Conservation (phyloP, 2,113 vertebrate genomes). For the Trachemys scripta region DNA sequence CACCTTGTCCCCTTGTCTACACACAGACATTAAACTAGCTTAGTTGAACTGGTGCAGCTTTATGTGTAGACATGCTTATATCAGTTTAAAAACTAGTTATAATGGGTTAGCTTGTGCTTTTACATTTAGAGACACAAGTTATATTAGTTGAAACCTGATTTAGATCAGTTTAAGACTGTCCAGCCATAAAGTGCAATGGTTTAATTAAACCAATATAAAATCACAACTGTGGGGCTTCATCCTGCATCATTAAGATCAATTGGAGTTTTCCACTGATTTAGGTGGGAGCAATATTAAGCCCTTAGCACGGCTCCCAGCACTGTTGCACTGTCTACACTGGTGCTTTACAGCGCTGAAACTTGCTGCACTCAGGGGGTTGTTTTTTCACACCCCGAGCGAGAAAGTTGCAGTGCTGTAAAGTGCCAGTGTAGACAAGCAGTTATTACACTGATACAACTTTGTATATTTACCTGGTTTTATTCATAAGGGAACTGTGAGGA, state of each 20-base stretch:
- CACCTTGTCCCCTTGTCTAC: background rate
- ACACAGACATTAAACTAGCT: background rate
- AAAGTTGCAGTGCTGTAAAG: too few relatives aligned
- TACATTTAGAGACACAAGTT: background rate
- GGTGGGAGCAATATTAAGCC: background rate
- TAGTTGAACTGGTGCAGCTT: background rate
- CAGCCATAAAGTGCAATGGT: background rate
- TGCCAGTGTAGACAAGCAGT: background rate
- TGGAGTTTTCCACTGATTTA: slow-evolving; percentile 6
- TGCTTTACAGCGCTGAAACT: too few relatives aligned
- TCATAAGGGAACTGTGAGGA: background rate
- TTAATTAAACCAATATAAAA: slow-evolving; percentile 35
- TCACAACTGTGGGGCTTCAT: background rate
- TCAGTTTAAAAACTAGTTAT: background rate
- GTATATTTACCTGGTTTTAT: too few relatives aligned
- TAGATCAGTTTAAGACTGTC: background rate
- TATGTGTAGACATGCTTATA: background rate
- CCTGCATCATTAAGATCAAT: background rate
- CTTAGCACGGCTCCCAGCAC: background rate
- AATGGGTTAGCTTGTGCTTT: background rate
- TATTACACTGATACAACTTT: background rate
- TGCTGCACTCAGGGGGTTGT: too few relatives aligned
- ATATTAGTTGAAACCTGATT: background rate
- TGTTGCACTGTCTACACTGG: too few relatives aligned
- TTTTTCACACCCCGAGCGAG: too few relatives aligned